Conservation (phyloP, 2,888 invertebrate genomes). For the Acleris sparsana region DNA sequence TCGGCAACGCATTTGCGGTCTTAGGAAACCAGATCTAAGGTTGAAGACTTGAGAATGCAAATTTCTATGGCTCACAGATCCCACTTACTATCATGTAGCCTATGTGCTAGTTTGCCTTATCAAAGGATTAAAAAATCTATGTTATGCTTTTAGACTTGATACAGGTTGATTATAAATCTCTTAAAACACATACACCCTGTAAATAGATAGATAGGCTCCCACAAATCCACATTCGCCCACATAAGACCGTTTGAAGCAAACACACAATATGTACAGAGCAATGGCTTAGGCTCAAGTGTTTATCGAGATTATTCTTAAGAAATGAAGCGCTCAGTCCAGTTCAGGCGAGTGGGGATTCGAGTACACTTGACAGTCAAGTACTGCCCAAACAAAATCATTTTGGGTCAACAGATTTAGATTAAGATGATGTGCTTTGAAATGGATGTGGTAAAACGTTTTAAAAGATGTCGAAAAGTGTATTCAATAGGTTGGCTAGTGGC, state of each 20-base stretch:
- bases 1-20: too few relatives aligned
- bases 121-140: too few relatives aligned
- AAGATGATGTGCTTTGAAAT: slow-evolving; percentile 8
- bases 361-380: slow-evolving; percentile 23
- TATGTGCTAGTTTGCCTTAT: too few relatives aligned
- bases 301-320: slow-evolving; percentile 36
- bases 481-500: too few relatives aligned
- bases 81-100: too few relatives aligned
- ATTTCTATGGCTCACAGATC: too few relatives aligned
- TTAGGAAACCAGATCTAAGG: too few relatives aligned
- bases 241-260: slow-evolving; percentile 21
- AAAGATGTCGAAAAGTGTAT: not conserved
- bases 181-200: too few relatives aligned
- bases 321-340: slow-evolving; percentile 41
- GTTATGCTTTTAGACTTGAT: too few relatives aligned
- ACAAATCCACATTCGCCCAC: slow-evolving; percentile 26
- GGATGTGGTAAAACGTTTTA: slow-evolving; percentile 3
- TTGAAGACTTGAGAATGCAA: too few relatives aligned
- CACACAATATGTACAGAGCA: slow-evolving; percentile 19
- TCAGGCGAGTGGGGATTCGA: slow-evolving; percentile 23
- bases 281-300: slow-evolving; percentile 24
- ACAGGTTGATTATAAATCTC: too few relatives aligned
- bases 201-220: slow-evolving; percentile 5
- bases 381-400: slow-evolving; percentile 34
- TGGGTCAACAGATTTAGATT: slow-evolving; percentile 39